phyloP scores from a whole-genome alignment of 2,113 vertebrate genomes.

The Cisticola juncidis region DNA sequence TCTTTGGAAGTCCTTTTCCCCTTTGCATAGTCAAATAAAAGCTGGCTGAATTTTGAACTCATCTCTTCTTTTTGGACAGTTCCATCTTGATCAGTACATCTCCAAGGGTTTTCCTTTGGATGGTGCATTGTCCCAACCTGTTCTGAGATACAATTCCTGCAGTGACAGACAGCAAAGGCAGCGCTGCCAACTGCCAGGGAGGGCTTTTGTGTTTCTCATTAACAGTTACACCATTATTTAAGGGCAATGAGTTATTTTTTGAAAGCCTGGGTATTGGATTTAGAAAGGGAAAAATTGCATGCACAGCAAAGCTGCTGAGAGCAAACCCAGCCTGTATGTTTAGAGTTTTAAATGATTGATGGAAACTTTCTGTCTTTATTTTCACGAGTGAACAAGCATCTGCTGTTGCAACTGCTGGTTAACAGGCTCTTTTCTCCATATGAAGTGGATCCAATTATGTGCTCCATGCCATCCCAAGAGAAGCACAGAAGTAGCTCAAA shows the following conservation, averaged over 20 bases:
- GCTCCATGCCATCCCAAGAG: neutral
- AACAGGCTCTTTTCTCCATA: neutral
- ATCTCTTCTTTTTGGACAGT: neutral
- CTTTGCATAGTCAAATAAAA: slow-evolving; percentile 8
- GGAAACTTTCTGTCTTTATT: slow-evolving; percentile 17
- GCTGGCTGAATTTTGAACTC: neutral
- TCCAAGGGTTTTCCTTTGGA: slow-evolving; percentile 24
- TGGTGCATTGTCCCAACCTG: slow-evolving; percentile 37
- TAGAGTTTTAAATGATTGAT: neutral
- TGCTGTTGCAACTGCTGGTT: neutral
- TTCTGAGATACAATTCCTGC: neutral
- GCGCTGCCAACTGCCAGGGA: slow-evolving; percentile 58
- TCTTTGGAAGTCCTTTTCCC: neutral
- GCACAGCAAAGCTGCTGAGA: neutral
- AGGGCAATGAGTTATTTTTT: slow-evolving; percentile 37
- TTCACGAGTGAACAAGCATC: neutral
- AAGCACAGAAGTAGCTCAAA: slow-evolving; percentile 15
- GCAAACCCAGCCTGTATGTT: neutral
- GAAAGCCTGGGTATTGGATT: slow-evolving; percentile 17
- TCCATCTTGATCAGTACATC: slow-evolving; percentile 34
- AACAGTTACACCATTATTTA: slow-evolving; percentile 59
- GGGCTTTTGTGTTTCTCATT: slow-evolving; percentile 48
- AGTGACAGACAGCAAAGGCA: slow-evolving; percentile 49
- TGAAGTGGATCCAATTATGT: slow-evolving; percentile 8
- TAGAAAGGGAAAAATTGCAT: neutral